Evolutionary conservation across 2,888 invertebrate genomes (phyloP).

Genomic region (Rhagophthalmus giganteus): DNA sequence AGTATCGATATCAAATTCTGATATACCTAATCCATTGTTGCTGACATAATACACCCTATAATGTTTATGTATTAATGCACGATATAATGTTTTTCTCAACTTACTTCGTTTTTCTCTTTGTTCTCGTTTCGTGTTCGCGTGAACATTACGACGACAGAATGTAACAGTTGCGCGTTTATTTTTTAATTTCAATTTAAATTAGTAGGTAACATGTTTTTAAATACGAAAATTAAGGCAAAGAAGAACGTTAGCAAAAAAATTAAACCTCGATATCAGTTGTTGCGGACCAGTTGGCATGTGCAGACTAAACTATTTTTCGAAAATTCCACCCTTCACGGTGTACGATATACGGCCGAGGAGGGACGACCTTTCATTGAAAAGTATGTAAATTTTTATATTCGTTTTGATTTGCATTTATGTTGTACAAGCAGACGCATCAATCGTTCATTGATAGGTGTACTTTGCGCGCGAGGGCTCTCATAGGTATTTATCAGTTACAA

Average conservation of each 20-base stretch:
- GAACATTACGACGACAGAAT: not conserved
- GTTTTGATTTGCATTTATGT: no score
- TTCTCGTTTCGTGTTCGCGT: not conserved
- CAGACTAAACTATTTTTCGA: constrained; percentile 76
- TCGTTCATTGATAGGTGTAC: no score
- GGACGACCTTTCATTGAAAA: constrained; percentile 77
- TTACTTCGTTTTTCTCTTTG: no score
- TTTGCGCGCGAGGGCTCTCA: no score
- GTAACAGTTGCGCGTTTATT: constrained; percentile 1
- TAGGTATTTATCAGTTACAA: no score
- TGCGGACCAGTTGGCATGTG: constrained; percentile 68
- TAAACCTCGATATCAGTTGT: constrained; percentile 38
- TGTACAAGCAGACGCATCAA: no score
- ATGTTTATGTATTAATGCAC: not conserved
- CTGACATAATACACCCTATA: constrained; percentile 8
- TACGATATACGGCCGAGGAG: constrained; percentile 75
- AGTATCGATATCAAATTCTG: constrained; percentile 9
- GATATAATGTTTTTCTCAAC: no score
- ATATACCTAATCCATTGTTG: constrained; percentile 16
- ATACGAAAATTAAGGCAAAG: constrained; percentile 1
- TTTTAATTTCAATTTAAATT: no score
- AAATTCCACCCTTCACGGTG: constrained; percentile 77
- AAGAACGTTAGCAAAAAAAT: constrained; percentile 12
- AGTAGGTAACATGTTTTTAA: constrained; percentile 12
- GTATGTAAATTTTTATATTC: constrained; percentile 55